Evolutionary conservation across 2,888 invertebrate species (phyloP), one percentile per base, ranked within the genome.

Genomic region (Clitarchus hookeri): DNA sequence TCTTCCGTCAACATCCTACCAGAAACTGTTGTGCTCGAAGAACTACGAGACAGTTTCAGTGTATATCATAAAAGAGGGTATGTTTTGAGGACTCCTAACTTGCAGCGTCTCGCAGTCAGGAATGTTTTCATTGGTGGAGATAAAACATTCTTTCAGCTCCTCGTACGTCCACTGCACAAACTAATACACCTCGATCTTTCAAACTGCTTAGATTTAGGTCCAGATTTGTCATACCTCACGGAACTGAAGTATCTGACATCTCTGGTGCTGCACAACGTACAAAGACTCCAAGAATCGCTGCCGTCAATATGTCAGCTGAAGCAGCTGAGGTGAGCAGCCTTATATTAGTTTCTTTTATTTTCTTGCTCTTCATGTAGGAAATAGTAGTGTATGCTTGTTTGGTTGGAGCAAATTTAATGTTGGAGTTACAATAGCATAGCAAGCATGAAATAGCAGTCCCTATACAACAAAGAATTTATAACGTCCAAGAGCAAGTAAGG

Each of bases 251-350:
- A 95, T 90, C 92, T 98, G 88, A 93, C 93, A 36, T 96, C 96
- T 2, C 92, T 98, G 25, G 94, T 96, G 88, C 92, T 98, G 84
- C 96, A 97, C 90, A 96, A 97, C 92, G 96, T 98, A 8, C 94
- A 94, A 84, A 93, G 94, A 91, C 92, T 95, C 36, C 94, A 94
- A 89, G 92, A 91, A 83, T 91, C 91, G n/a, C 89, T 93, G 83
- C 89, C 90, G 44, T 90, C 90, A 86, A 91, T 94, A 84, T 92
- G 92, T 88, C 90, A 91, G 84, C 90, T 94, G 44, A 92, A 91
- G 88, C 91, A 91, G 82, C 90, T 94, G 85, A 92, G 92, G 93
- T 94, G 90, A 90, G 90, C 36, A 36, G 36, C 2, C 36, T 36
- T 36, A 36, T 4, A 36, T 36, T 36, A 36, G 2, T 36, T 36